phyloP scores from a whole-genome alignment of 2,113 vertebrate species.

The Sterrhoptilus dennistouni region DNA sequence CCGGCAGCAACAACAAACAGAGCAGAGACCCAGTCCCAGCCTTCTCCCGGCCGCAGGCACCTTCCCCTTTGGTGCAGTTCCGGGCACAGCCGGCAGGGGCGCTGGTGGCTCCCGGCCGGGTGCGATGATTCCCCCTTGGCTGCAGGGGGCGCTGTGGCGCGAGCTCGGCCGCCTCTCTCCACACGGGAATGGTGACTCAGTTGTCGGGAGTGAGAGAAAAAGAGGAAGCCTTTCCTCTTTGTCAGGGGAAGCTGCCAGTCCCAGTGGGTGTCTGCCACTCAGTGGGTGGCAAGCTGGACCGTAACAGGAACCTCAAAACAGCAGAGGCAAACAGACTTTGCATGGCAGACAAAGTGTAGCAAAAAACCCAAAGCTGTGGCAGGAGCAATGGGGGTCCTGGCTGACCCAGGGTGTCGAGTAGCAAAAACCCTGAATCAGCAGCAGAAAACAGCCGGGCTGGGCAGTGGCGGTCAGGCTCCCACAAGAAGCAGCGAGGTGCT shows the following conservation, averaged over 20 bases:
- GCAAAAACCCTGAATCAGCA: not conserved
- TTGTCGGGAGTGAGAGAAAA: not conserved
- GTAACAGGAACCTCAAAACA: not conserved
- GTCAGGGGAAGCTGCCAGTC: not conserved
- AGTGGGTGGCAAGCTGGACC: fast-evolving
- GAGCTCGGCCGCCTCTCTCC: not conserved
- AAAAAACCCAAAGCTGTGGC: not conserved
- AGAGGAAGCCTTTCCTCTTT: too few species aligned
- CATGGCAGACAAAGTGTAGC: not conserved
- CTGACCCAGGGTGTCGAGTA: fast-evolving
- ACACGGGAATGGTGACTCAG: not conserved
- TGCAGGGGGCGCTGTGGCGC: not conserved
- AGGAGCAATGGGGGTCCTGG: too few species aligned
- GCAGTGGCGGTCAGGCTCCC: not conserved
- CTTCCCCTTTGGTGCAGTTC: not conserved
- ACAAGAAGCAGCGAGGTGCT: not conserved
- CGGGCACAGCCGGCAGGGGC: not conserved
- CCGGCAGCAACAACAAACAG: too few species aligned
- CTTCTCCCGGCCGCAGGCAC: too few species aligned
- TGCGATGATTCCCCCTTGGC: not conserved
- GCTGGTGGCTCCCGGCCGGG: not conserved
- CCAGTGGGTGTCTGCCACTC: not conserved
- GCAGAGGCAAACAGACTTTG: fast-evolving
- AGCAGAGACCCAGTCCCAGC: too few species aligned
- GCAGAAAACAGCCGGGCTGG: not conserved